phyloP scores from a whole-genome alignment of 2,797 vertebrate genomes.

The Chelidonichthys spinosus region DNA sequence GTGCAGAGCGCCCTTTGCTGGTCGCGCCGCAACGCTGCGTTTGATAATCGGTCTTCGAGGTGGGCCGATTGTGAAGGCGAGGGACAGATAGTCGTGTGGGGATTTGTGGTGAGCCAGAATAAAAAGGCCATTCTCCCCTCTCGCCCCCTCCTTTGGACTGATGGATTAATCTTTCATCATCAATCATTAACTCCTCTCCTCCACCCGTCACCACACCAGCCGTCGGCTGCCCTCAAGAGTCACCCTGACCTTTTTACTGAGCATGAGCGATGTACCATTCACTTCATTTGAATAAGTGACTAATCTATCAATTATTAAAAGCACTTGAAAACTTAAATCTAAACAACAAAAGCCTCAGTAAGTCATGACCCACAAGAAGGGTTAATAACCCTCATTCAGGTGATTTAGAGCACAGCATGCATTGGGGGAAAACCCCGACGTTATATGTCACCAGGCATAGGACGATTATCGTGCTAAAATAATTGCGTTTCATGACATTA shows the following conservation, averaged over 20 bases:
- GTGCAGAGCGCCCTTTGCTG: conserved; percentile 64
- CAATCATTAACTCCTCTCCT: conserved; percentile 84
- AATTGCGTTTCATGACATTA: no score
- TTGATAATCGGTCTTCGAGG: background rate
- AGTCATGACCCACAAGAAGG: background rate
- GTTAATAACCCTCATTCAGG: background rate
- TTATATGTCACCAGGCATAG: no score
- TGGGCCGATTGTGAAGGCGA: conserved; percentile 23
- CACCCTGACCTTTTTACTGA: conserved; percentile 76
- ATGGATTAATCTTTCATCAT: conserved; percentile 87
- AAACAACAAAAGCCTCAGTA: conserved; percentile 3
- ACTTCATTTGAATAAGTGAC: conserved; percentile 22
- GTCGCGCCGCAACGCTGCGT: conserved; percentile 18
- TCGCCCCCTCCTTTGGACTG: conserved; percentile 46
- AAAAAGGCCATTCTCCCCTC: conserved; percentile 37
- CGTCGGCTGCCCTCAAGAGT: conserved; percentile 62
- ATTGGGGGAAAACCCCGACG: background rate
- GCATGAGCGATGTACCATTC: conserved; percentile 29
- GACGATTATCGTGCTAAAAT: no score
- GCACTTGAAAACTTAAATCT: conserved; percentile 10
- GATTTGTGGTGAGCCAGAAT: conserved; percentile 31
- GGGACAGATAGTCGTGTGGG: conserved; percentile 30
- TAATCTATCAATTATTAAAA: conserved; percentile 19
- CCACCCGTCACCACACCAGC: conserved; percentile 53
- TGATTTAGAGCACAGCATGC: background rate